These are phyloP conservation scores for Periphyllus acericola DNA, from an alignment of 2,888 invertebrate species.

Conservation along the genomic window DNA sequence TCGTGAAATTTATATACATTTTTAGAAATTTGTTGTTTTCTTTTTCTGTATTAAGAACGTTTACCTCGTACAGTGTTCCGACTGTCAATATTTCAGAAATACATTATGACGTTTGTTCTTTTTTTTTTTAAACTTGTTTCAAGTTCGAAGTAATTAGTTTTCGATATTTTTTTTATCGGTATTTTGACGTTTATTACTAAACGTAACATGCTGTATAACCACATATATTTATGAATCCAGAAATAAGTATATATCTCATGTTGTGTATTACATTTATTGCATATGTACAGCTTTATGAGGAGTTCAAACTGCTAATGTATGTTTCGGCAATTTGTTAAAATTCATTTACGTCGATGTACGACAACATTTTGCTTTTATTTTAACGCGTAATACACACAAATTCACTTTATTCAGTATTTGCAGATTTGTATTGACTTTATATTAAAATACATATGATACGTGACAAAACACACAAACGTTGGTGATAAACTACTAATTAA, in stretches of 20 bases:
- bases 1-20: not conserved
- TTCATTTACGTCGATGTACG: not conserved
- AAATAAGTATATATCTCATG: not conserved
- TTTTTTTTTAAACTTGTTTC: not conserved
- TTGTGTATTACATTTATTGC: constrained; percentile 10
- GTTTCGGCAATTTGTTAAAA: constrained; percentile 13
- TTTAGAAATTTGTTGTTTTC: not conserved
- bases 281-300: not conserved
- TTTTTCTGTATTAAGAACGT: not conserved
- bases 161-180: not conserved
- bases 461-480: not conserved
- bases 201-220: not conserved
- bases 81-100: not conserved
- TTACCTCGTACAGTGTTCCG: not conserved
- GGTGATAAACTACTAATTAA: not conserved
- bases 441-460: not conserved
- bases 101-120: not conserved
- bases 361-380: not conserved
- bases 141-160: not conserved
- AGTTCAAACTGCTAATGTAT: not conserved
- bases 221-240: not conserved
- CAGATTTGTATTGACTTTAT: not conserved
- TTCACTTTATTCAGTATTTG: not conserved
- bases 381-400: not conserved
- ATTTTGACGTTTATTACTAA: not conserved